phyloP scores from a whole-genome alignment of 2,888 invertebrate species.

The Conistra vaccinii region DNA sequence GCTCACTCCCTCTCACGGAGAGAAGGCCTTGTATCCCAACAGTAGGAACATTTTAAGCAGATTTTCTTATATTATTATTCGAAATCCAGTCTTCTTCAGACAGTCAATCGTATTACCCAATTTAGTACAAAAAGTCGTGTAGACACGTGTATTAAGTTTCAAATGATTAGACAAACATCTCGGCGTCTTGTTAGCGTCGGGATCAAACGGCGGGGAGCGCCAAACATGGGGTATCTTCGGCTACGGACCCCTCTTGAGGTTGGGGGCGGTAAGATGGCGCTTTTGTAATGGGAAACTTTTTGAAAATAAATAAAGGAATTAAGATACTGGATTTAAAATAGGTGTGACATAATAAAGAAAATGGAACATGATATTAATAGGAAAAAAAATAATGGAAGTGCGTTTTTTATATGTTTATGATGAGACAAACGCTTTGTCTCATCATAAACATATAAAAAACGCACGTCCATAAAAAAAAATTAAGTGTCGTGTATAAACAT shows the following conservation, averaged over 20 bases:
- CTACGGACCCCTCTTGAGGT: constrained; percentile 62
- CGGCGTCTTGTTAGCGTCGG: constrained; percentile 69
- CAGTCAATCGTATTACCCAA: constrained; percentile 35
- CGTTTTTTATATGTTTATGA: neutral
- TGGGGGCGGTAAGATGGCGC: constrained; percentile 54
- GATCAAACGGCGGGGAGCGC: constrained; percentile 63
- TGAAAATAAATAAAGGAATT: neutral
- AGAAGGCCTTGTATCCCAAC: neutral
- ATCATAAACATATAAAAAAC: too few species aligned
- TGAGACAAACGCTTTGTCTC: too few species aligned
- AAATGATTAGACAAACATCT: constrained; percentile 68
- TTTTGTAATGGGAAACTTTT: constrained; percentile 27
- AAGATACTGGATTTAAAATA: neutral
- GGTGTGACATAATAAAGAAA: neutral
- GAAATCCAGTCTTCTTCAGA: too few species aligned
- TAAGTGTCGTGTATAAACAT: neutral
- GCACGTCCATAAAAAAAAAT: too few species aligned
- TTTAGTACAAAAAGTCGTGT: constrained; percentile 51
- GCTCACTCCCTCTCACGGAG: neutral
- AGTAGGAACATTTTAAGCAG: neutral
- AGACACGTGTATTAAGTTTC: constrained; percentile 66
- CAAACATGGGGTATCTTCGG: constrained; percentile 67
- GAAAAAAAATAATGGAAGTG: neutral
- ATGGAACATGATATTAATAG: neutral
- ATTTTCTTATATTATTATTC: too few species aligned